phyloP scores from a whole-genome alignment of 2,888 invertebrate species.

The Diarsia dahlii region DNA sequence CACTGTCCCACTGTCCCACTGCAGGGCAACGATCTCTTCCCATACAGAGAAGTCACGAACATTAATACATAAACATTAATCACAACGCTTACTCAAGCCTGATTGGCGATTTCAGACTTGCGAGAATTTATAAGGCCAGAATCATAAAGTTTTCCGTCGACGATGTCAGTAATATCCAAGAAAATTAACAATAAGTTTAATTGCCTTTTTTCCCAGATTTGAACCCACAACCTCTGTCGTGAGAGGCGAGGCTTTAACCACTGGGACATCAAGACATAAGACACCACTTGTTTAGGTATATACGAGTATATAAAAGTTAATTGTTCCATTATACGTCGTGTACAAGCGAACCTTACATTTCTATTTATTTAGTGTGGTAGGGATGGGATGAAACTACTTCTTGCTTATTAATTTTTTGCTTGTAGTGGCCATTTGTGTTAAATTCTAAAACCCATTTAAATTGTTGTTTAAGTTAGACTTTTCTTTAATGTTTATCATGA shows the following conservation, averaged over 20 bases:
- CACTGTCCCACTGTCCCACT: not conserved
- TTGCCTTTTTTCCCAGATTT: not conserved
- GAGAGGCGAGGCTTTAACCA: not conserved
- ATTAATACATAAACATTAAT: too few species aligned
- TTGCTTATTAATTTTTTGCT: not conserved
- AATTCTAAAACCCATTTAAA: not conserved
- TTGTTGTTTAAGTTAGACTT: not conserved
- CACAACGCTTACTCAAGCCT: not conserved
- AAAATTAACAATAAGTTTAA: not conserved
- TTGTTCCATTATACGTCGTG: constrained; percentile 45
- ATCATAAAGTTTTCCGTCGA: not conserved
- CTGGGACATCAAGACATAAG: not conserved
- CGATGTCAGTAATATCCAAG: not conserved
- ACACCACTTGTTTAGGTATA: constrained; percentile 37
- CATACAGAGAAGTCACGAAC: not conserved
- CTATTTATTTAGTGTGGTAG: constrained; percentile 46
- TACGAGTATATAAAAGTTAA: constrained; percentile 50
- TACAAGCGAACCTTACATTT: constrained; percentile 30
- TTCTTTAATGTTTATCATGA: not conserved
- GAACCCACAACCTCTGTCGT: not conserved
- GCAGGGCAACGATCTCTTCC: not conserved
- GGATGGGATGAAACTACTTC: constrained; percentile 16
- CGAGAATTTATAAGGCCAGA: not conserved
- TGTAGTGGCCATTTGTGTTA: not conserved
- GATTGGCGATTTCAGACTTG: not conserved